A percentile compares a stretch with the other conserved stretches of the same genome.
phyloP scores from a whole-genome alignment of 2,888 invertebrate species.

The Chrysotoxum bicinctum region DNA sequence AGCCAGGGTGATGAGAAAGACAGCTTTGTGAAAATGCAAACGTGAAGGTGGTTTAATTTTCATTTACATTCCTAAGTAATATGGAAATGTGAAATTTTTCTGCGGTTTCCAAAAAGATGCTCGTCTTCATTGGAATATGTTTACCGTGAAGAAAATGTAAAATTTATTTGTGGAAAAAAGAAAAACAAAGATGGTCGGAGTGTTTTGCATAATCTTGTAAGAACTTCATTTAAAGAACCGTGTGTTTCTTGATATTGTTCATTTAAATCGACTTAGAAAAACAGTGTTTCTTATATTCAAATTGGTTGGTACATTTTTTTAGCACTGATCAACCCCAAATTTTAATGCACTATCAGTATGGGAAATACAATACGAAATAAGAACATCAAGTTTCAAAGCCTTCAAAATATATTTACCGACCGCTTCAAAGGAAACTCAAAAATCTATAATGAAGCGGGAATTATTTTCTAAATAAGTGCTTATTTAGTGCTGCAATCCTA shows the following conservation, averaged over 20 bases:
- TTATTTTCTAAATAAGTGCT: no score
- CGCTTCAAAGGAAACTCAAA: no score
- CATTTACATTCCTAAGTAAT: conserved; percentile 72
- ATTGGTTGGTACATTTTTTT: background rate
- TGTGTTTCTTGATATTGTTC: conserved; percentile 10
- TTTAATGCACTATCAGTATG: no score
- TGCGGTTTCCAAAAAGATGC: conserved; percentile 58
- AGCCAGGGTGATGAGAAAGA: conserved; percentile 31
- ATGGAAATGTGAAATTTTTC: conserved; percentile 69
- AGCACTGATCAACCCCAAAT: background rate
- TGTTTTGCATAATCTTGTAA: conserved; percentile 63
- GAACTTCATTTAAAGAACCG: conserved; percentile 38
- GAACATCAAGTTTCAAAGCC: no score
- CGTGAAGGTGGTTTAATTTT: conserved; percentile 70
- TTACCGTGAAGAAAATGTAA: conserved; percentile 6
- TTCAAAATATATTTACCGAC: no score
- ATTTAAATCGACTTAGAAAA: conserved; percentile 9
- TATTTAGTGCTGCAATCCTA: no score
- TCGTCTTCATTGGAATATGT: conserved; percentile 29
- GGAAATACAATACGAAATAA: no score
- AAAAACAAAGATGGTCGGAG: conserved; percentile 25
- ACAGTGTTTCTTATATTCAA: background rate
- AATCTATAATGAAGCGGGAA: no score
- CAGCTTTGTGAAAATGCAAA: conserved; percentile 58
- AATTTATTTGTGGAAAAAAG: conserved; percentile 26